A percentile compares a stretch with the other conserved stretches of the same genome.
Evolutionary conservation across 2,113 vertebrate species (phyloP).

Genomic region (Scopus umbretta): DNA sequence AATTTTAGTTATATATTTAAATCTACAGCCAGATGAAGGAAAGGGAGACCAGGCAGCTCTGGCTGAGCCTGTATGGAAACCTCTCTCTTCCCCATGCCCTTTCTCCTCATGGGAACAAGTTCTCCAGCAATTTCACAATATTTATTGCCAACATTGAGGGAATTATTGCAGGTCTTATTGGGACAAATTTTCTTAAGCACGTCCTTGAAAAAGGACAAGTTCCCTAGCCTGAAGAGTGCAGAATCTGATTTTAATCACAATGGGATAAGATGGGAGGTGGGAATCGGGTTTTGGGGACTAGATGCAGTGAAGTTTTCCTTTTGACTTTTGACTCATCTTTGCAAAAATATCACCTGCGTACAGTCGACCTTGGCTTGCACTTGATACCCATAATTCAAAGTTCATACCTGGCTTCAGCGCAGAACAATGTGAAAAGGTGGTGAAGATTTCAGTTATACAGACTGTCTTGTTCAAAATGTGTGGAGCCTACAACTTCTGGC

Average conservation of each 20-base stretch:
- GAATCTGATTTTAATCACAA: accelerated
- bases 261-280: neutral
- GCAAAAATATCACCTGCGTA: neutral
- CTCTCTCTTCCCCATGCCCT: neutral
- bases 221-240: neutral
- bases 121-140: neutral
- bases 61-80: neutral
- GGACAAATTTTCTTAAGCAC: neutral
- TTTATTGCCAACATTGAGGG: neutral
- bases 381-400: neutral
- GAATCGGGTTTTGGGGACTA: accelerated
- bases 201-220: neutral
- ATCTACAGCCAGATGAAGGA: neutral
- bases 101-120: neutral
- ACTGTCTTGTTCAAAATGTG: accelerated
- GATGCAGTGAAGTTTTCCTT: neutral
- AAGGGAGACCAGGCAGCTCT: neutral
- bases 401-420: neutral
- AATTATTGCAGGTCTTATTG: neutral
- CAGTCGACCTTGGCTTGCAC: neutral
- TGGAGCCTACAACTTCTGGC: neutral
- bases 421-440: accelerated
- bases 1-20: neutral
- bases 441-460: neutral
- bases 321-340: neutral